A percentile compares a stretch with the other conserved stretches of the same genome.
Evolutionary conservation across 2,113 vertebrate genomes (phyloP).

Genomic region (Columba janthina): DNA sequence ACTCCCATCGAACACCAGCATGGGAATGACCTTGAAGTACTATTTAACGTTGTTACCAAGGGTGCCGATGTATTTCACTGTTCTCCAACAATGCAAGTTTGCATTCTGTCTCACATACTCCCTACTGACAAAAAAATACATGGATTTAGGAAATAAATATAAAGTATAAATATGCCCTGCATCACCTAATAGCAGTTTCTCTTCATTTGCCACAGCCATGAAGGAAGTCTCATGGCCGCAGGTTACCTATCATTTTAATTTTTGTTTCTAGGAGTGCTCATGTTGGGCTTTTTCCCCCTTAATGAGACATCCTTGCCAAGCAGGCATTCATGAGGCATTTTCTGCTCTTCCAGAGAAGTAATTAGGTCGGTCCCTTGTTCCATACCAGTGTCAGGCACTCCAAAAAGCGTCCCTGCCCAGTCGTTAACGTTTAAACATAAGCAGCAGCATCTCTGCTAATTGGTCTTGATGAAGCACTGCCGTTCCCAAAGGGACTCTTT

Average conservation of each 20-base stretch:
- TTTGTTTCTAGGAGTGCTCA: conserved; percentile 76
- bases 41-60: background rate
- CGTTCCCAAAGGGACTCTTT: conserved; percentile 77
- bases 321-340: conserved; percentile 79
- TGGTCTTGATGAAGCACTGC: conserved; percentile 79
- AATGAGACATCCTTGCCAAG: conserved; percentile 84
- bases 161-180: conserved; percentile 28
- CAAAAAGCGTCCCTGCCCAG: conserved; percentile 77
- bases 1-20: background rate
- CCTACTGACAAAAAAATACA: conserved; percentile 26
- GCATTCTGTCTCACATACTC: background rate
- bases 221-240: conserved; percentile 72
- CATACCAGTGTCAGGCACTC: conserved; percentile 75
- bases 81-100: conserved; percentile 2
- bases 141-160: background rate
- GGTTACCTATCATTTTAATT: conserved; percentile 80
- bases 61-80: background rate
- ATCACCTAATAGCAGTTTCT: conserved; percentile 47
- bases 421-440: conserved; percentile 79
- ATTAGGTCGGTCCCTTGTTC: conserved; percentile 83
- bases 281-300: conserved; percentile 70
- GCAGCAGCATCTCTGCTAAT: conserved; percentile 80
- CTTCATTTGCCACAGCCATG: conserved; percentile 74
- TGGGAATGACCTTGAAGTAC: background rate
- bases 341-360: conserved; percentile 79